Conservation (phyloP, 2,113 vertebrate species). For the Cyanoliseus patagonus region DNA sequence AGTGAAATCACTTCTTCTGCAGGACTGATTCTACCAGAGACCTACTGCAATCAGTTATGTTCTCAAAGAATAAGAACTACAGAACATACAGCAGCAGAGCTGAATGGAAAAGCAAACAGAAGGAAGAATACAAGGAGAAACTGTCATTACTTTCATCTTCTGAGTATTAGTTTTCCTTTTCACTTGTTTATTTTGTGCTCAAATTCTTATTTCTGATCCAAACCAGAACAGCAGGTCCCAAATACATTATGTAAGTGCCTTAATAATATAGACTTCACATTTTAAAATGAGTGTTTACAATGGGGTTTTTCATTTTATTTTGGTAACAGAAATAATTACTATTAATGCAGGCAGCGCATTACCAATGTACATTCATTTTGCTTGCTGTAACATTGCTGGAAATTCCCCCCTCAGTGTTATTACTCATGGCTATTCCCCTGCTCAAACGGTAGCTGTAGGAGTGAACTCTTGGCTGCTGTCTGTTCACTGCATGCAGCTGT, state of each 20-base stretch:
- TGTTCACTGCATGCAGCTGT: not conserved
- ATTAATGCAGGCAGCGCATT: slow-evolving; percentile 16
- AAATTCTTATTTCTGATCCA: not conserved
- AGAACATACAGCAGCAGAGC: not conserved
- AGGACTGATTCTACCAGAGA: not conserved
- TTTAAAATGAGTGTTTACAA: not conserved
- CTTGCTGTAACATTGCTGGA: slow-evolving; percentile 14
- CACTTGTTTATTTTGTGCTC: not conserved
- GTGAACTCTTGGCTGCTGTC: slow-evolving; percentile 17
- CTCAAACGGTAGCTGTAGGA: not conserved
- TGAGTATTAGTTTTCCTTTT: not conserved
- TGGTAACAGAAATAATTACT: slow-evolving; percentile 31
- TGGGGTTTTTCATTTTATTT: slow-evolving; percentile 7
- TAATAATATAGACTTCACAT: not conserved
- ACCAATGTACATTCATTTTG: slow-evolving; percentile 16
- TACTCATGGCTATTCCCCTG: slow-evolving; percentile 17
- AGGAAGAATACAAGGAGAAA: not conserved
- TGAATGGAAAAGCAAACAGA: not conserved
- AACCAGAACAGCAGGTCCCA: not conserved
- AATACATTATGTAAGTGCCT: not conserved
- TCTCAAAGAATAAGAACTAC: not conserved
- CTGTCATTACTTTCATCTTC: not conserved
- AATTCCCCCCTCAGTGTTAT: not conserved
- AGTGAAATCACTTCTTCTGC: not conserved
- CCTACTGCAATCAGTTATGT: not conserved